Evolutionary conservation across 2,888 invertebrate species (phyloP), one percentile per base, ranked within the genome.

Genomic region (Dasypogon diadema): DNA sequence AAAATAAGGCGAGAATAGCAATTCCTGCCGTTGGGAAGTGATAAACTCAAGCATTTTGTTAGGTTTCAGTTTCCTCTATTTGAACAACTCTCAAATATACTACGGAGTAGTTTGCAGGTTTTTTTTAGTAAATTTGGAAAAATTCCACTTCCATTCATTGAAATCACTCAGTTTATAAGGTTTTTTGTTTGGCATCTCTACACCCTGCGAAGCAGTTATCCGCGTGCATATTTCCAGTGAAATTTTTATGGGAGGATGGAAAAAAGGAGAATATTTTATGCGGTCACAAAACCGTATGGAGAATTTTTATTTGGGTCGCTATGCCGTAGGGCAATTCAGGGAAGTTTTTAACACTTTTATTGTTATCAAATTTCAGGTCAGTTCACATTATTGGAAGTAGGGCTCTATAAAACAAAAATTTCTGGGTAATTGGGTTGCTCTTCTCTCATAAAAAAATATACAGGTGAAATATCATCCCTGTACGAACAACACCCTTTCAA

Each of bases 291-390:
- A 14, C 16, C 16, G 42, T 42, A 21, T 55, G 8, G 42, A 42
- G 63, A 42, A 63, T 63, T 63, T 63, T 63, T 63, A 42, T 42
- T 42, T 22, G 37, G 42, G 22, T 63, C 42, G 30, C 30, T 58
- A 14, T 58, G 58, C 58, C 58, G 30, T 30, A 30, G 58, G 26
- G 58, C 16, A 30, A n/a, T n/a, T 58, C 58, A 16, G 10, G 14
- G n/a, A 58, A 58, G 26, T 30, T 58, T 58, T 58, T 58, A 58
- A 58, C 58, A 58, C 26, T 58, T 58, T 58, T 30, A 58, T 58
- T 58, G 58, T 58, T 58, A 58, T 58, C 30, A 58, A 58, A 58
- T 58, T 58, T 26, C 58, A 58, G 58, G 58, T 58, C 58, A 58
- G 58, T 30, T 58, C 58, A 26, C 58, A 58, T 58, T 58, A 58